A percentile compares a stretch with the other conserved stretches of the same genome.
Evolutionary conservation across 2,797 vertebrate genomes (phyloP).

Genomic region (Gallinago solitaria): DNA sequence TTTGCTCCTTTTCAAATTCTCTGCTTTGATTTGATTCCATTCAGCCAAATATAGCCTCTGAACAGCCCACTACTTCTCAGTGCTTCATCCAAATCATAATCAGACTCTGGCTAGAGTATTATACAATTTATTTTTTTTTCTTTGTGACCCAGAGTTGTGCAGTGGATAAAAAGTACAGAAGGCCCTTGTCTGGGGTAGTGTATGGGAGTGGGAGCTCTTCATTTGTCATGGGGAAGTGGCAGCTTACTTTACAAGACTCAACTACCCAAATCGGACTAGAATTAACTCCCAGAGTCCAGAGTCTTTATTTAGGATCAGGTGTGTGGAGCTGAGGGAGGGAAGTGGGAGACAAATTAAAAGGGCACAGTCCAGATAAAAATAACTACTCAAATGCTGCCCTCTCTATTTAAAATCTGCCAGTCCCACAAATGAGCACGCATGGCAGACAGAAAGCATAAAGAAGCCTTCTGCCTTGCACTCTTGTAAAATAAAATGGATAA

Average conservation of each 20-base stretch:
- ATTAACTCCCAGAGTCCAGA: neutral
- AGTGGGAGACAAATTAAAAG: neutral
- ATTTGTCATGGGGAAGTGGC: neutral
- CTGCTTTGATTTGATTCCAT: constrained; percentile 27
- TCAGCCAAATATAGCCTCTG: constrained; percentile 11
- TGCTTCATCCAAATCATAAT: constrained; percentile 43
- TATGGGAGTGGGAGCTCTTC: neutral
- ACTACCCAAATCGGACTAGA: neutral
- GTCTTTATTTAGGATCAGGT: constrained; percentile 27
- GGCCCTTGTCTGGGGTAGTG: neutral
- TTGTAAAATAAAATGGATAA: neutral
- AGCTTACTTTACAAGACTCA: neutral
- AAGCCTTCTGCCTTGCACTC: neutral
- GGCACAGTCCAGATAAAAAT: constrained; percentile 34
- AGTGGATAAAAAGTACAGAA: neutral
- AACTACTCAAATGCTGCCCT: neutral
- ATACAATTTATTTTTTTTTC: neutral
- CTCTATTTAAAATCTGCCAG: constrained; percentile 6
- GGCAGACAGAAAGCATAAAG: neutral
- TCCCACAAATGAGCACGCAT: constrained; percentile 10
- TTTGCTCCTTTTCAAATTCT: neutral
- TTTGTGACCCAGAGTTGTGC: neutral
- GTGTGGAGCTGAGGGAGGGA: neutral
- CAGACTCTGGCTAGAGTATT: neutral
- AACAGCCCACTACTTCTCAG: constrained; percentile 25